Evolutionary conservation across 2,888 invertebrate species (phyloP), one percentile per base, ranked within the genome.

Genomic region (Cryptophagus acutangulus): DNA sequence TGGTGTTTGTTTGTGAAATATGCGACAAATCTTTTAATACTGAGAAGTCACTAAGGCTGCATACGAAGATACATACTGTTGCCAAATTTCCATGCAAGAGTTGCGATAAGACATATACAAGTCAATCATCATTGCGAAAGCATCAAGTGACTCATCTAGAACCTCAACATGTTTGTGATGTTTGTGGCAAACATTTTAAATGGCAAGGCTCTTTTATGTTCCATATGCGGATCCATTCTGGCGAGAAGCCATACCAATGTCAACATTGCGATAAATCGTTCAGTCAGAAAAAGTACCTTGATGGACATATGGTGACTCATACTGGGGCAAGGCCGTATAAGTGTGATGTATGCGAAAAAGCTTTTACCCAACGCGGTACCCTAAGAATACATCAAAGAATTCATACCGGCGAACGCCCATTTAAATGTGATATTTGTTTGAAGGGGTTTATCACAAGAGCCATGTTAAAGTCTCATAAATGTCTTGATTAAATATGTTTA

Each of bases 361-460:
- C 40, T 43, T 20, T 8, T n/a, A 20, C 24, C n/a, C 24, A 20
- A 20, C 6, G 24, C n/a, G 6, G 6, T 20, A 20, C 6, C n/a
- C 42, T 62, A 16, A 52, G 47, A 15, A 50, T 54, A 12, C 76
- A 76, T 48, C 71, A 74, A 71, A 57, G 71, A 1, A 74, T 72
- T 35, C 77, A 77, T 43, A 74, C 73, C n/a, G 74, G 73, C 0
- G 73, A 74, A 17, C 74, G 72, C 46, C 63, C 63, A 3, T 60
- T 58, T 40, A 33, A 33, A n/a, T 61, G 64, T 37, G 40, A 36
- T 1, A 33, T 49, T 17, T 61, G 79, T 47, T 74, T 73, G 0
- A 75, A 74, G 46, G 73, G 72, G 17, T 74, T 77, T 52, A 70
- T 75, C 0, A 76, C 75, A 26, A 71, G 73, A 13, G 71, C 73